Percentiles rank a stretch among this genome's conserved stretches.
Conservation (phyloP, 2,888 invertebrate species). For the Cantharis lateralis region DNA sequence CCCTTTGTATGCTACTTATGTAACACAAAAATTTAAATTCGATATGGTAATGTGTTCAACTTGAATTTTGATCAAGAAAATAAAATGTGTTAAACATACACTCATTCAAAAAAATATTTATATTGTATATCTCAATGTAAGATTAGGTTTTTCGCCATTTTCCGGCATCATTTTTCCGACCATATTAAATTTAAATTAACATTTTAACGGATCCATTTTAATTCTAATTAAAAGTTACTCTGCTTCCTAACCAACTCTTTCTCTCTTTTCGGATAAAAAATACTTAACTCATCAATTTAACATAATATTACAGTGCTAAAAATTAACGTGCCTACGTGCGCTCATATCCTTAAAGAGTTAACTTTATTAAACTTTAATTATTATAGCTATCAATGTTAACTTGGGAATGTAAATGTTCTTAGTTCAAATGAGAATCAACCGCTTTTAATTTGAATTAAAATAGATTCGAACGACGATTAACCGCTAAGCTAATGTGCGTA, state of each 20-base stretch:
- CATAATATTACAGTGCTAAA: not conserved
- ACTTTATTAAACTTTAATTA: not conserved
- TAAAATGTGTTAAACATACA: not conserved
- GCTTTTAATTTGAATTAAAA: not conserved
- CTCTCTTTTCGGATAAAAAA: not conserved
- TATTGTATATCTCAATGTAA: not conserved
- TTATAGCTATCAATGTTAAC: not conserved
- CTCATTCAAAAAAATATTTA: not conserved
- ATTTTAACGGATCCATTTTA: not conserved
- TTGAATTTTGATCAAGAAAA: slow-evolving; percentile 2
- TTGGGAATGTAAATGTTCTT: not conserved
- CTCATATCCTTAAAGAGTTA: not conserved
- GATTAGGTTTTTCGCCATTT: not conserved
- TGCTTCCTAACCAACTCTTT: not conserved
- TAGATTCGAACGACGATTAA: not conserved
- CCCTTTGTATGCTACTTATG: not conserved
- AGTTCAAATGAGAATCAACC: not conserved
- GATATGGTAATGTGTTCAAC: not conserved
- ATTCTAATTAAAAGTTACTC: not conserved
- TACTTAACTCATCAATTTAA: not conserved
- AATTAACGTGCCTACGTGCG: not conserved
- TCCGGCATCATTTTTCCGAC: not conserved
- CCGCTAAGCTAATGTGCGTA: not conserved
- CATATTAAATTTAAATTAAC: not conserved
- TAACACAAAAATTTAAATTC: slow-evolving; percentile 1